Conservation (phyloP, 2,888 invertebrate genomes). For the Noctua comes region DNA sequence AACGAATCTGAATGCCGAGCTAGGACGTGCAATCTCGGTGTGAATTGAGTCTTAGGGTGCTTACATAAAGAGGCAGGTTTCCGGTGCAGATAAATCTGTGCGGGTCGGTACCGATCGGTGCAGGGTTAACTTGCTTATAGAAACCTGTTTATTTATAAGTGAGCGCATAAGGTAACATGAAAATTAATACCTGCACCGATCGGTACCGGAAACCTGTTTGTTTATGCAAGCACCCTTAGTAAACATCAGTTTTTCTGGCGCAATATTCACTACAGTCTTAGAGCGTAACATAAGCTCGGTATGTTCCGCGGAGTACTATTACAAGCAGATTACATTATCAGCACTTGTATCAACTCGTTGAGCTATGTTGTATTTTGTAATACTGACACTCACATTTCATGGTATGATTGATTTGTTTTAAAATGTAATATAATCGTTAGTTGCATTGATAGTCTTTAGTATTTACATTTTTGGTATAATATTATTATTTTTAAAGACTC, state of each 20-base stretch:
- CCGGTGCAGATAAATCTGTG: no score
- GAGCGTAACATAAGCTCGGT: constrained; percentile 40
- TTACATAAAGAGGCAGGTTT: no score
- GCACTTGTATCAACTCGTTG: constrained; percentile 81
- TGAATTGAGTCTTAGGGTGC: background rate
- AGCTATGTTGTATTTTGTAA: constrained; percentile 75
- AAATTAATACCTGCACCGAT: no score
- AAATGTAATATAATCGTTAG: background rate
- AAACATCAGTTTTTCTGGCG: background rate
- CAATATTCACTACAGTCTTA: background rate
- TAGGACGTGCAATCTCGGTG: background rate
- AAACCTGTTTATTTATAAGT: no score
- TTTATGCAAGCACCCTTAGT: background rate
- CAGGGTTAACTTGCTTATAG: no score
- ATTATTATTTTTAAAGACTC: background rate
- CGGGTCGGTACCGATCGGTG: no score
- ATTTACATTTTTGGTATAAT: background rate
- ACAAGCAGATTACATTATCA: constrained; percentile 84
- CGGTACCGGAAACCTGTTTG: no score
- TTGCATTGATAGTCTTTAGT: background rate
- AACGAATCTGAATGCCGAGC: background rate
- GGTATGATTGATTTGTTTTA: constrained; percentile 74
- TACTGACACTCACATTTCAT: constrained; percentile 69
- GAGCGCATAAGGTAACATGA: no score
- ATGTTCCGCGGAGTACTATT: constrained; percentile 69